phyloP scores from a whole-genome alignment of 1,140 invertebrate genomes.

The Chymomyza costata region DNA sequence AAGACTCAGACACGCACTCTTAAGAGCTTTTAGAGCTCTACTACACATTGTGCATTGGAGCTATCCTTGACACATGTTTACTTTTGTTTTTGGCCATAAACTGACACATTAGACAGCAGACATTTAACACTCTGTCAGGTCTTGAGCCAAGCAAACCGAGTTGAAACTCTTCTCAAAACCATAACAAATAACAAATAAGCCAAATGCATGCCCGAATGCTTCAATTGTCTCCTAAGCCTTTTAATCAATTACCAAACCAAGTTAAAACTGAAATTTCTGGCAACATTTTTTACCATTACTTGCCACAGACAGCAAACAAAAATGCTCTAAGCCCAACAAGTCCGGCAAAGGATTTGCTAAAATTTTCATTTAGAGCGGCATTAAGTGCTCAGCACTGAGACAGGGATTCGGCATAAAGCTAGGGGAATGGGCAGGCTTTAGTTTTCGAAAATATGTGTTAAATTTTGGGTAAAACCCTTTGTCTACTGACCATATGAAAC shows the following conservation, averaged over 20 bases:
- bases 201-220: conserved; percentile 24
- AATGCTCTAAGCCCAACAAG: background rate
- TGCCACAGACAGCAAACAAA: background rate
- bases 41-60: too few relatives aligned
- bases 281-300: too few relatives aligned
- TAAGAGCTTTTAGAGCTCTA: too few relatives aligned
- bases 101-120: conserved; percentile 57
- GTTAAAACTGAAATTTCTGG: conserved; percentile 28
- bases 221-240: conserved; percentile 68
- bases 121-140: conserved; percentile 51
- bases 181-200: conserved; percentile 15
- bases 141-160: conserved; percentile 35
- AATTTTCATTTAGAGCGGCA: conserved; percentile 59
- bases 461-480: conserved; percentile 29
- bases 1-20: too few relatives aligned
- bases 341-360: conserved; percentile 42
- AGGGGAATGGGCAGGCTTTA: conserved; percentile 42
- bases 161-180: conserved; percentile 48
- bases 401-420: too few relatives aligned
- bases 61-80: conserved; percentile 32
- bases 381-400: conserved; percentile 60
- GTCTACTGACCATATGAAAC: conserved; percentile 1
- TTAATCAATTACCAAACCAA: conserved; percentile 66
- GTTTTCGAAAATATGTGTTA: conserved; percentile 15
- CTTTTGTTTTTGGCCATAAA: conserved; percentile 38